Percentiles rank a stretch among this genome's conserved stretches.
Evolutionary conservation across 1,140 invertebrate genomes (phyloP).

Genomic region (Ditylenchus dipsaci): DNA sequence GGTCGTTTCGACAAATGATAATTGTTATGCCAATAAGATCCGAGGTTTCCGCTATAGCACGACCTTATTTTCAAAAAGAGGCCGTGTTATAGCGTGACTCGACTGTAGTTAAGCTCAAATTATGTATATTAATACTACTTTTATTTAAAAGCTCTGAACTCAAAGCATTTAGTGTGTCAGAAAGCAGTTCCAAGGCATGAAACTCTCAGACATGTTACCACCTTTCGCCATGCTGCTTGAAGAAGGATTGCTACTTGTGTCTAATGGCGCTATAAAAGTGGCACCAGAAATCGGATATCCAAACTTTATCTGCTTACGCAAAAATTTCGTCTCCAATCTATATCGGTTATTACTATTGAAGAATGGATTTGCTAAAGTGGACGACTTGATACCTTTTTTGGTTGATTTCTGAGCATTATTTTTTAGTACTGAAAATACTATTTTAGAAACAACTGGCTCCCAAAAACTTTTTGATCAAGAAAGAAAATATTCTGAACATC

Average conservation of each 20-base stretch:
- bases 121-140: too few species aligned
- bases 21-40: too few species aligned
- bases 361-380: neutral
- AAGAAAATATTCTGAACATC: neutral
- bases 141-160: too few species aligned
- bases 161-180: too few species aligned
- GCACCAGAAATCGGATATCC: neutral
- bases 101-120: too few species aligned
- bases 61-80: too few species aligned
- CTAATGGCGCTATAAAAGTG: neutral
- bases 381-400: neutral
- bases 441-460: neutral
- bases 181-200: too few species aligned
- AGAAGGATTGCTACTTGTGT: neutral
- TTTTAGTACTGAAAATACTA: neutral
- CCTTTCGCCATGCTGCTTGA: neutral
- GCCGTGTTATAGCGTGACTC: too few species aligned
- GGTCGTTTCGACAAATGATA: too few species aligned
- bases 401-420: neutral
- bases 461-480: neutral
- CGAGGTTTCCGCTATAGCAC: too few species aligned
- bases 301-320: neutral
- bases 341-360: neutral
- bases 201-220: neutral
- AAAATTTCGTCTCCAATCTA: neutral